Base-by-base conservation (phyloP, 2,113 vertebrate genomes). In the Butorides virescens region DNA sequence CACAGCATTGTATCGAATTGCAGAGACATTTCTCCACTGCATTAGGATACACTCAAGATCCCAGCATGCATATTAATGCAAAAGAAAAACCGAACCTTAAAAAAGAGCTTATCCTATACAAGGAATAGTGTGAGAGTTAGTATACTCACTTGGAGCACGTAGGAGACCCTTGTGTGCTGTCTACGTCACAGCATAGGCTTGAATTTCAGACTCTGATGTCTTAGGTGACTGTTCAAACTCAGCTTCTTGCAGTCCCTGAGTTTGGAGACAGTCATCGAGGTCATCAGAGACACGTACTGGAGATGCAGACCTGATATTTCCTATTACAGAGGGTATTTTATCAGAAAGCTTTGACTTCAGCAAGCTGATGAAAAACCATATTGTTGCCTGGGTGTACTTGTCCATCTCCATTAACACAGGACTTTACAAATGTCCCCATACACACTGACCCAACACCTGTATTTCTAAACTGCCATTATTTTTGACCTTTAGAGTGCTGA, bases 121-220 rank as follows among this genome's bases (percentile, higher is more conserved):
- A 55, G 50, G 46, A 27, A 4, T 9, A 62, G 25, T 1, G 7
- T 73, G 63, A 70, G 68, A 59, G 59, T 39, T 56, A 42, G 34
- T 27, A 13, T 1, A 1, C 7, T 79, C 25, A 9, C 81, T n/a
- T 46, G 46, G 47, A 75, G 74, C 56, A 25, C 0, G 1, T 5
- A 23, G 36, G 44, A 71, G 36, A 82, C 15, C 36, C 65, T 21
- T 15, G 11, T 0, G 4, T 42, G 29, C 63, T 72, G 27, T 23
- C 25, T 34, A 29, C 55, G 59, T 39, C 73, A 55, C 58, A 52
- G 37, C 58, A 84, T 34, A 70, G 23, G 11, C 49, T 68, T 58
- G 5, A 11, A 56, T 12, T 36, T 39, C 42, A 15, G n/a, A 15
- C 19, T 88, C 37, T 36, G 30, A 29, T 13, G 14, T 18, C 50